These are phyloP conservation scores for Piezodorus guildinii DNA, from an alignment of 1,140 invertebrate genomes.

Conservation along the genomic window DNA sequence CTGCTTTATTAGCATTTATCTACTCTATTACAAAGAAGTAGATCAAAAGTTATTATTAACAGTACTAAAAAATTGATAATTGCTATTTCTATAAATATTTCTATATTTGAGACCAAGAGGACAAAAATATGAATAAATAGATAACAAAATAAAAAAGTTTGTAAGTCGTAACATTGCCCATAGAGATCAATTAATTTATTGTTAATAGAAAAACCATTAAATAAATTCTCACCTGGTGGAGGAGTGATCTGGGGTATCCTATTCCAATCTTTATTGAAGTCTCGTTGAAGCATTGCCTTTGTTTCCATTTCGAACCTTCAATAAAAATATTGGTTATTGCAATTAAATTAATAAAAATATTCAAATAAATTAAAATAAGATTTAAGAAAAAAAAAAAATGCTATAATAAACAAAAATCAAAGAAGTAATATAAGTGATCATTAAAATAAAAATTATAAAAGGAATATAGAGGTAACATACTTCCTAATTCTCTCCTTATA, in stretches of 20 bases:
- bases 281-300: constrained; percentile 49
- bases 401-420: not conserved
- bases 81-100: no score
- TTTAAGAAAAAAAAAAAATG: no score
- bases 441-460: not conserved
- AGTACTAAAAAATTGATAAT: no score
- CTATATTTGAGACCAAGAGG: no score
- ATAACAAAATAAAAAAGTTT: no score
- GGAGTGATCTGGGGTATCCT: not conserved
- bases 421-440: not conserved
- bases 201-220: no score
- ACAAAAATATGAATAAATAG: no score
- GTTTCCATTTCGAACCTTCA: constrained; percentile 54
- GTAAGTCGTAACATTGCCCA: no score
- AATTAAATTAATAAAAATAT: not conserved
- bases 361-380: not conserved
- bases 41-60: no score
- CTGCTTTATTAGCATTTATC: no score
- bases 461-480: constrained; percentile 16
- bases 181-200: no score
- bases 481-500: constrained; percentile 52
- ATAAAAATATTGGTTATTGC: not conserved
- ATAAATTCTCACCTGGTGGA: not conserved
- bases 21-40: no score
- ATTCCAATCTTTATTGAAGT: not conserved